phyloP scores from a whole-genome alignment of 2,888 invertebrate species.

The Phania funesta region DNA sequence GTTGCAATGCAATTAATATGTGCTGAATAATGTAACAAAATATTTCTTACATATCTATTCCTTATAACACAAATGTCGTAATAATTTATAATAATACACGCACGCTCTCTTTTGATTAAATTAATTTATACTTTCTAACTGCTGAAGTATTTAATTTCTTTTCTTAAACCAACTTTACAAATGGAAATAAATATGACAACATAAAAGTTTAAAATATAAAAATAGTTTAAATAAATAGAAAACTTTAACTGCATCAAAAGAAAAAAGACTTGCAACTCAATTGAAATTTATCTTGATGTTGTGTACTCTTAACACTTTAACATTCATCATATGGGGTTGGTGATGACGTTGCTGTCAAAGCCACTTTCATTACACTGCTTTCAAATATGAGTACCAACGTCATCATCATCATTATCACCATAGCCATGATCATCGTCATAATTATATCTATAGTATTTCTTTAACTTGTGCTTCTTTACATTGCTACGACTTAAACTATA shows the following conservation, averaged over 20 bases:
- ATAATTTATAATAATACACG: too few species aligned
- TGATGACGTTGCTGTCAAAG: slow-evolving; percentile 9
- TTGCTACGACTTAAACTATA: slow-evolving; percentile 42
- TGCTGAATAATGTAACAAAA: too few species aligned
- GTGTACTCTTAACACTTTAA: slow-evolving; percentile 63
- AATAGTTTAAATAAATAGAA: background rate
- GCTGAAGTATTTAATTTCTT: too few species aligned
- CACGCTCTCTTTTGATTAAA: too few species aligned
- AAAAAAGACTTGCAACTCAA: slow-evolving; percentile 21
- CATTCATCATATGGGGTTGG: slow-evolving; percentile 39
- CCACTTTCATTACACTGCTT: slow-evolving; percentile 1
- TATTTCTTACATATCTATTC: too few species aligned
- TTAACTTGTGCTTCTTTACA: slow-evolving; percentile 19
- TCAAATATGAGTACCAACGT: background rate
- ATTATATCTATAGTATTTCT: background rate
- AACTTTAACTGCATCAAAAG: slow-evolving; percentile 8
- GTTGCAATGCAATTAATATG: too few species aligned
- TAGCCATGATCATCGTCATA: slow-evolving; percentile 4
- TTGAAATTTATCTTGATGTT: slow-evolving; percentile 56
- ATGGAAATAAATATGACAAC: slow-evolving; percentile 23
- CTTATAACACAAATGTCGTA: too few species aligned
- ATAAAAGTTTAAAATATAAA: slow-evolving; percentile 26
- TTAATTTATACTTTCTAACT: too few species aligned
- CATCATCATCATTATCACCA: background rate
- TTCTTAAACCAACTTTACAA: too few species aligned